These are phyloP conservation scores for Xerus inauris DNA, from an alignment of 2,113 vertebrate genomes.

Conservation along the genomic window DNA sequence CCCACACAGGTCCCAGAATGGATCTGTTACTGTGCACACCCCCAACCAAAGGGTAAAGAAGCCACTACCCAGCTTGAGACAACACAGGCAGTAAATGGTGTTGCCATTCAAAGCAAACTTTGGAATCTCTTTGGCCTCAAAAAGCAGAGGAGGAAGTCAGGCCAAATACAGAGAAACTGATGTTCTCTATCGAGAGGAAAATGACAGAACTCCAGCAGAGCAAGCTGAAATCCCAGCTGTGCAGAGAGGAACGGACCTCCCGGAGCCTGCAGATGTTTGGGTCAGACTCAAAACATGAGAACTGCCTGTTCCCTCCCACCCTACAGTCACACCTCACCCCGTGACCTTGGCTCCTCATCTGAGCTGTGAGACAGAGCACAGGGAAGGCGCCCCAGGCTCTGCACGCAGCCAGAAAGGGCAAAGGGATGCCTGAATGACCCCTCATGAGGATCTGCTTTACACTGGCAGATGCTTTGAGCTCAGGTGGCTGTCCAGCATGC, in stretches of 20 bases:
- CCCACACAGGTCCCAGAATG: not conserved
- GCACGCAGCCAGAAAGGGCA: not conserved
- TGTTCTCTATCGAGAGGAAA: not conserved
- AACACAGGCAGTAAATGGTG: not conserved
- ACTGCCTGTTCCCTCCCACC: constrained; percentile 72
- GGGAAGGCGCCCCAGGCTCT: not conserved
- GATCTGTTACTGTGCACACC: not conserved
- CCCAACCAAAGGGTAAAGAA: no score
- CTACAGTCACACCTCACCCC: constrained; percentile 37
- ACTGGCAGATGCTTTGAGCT: not conserved
- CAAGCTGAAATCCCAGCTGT: constrained; percentile 31
- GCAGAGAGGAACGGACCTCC: not conserved
- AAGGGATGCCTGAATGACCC: not conserved
- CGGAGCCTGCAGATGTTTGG: constrained; percentile 73
- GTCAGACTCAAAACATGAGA: constrained; percentile 64
- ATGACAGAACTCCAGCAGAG: constrained; percentile 15
- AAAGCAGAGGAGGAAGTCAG: constrained; percentile 28
- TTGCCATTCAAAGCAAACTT: not conserved
- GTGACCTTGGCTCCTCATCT: not conserved
- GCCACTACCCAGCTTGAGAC: not conserved
- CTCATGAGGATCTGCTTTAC: not conserved
- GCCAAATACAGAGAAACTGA: constrained; percentile 12
- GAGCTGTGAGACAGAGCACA: constrained; percentile 46
- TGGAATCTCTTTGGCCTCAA: not conserved
- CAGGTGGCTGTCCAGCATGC: not conserved